A percentile compares a stretch with the other conserved stretches of the same genome.
phyloP scores from a whole-genome alignment of 1,140 invertebrate species.

The Eupeodes corollae region DNA sequence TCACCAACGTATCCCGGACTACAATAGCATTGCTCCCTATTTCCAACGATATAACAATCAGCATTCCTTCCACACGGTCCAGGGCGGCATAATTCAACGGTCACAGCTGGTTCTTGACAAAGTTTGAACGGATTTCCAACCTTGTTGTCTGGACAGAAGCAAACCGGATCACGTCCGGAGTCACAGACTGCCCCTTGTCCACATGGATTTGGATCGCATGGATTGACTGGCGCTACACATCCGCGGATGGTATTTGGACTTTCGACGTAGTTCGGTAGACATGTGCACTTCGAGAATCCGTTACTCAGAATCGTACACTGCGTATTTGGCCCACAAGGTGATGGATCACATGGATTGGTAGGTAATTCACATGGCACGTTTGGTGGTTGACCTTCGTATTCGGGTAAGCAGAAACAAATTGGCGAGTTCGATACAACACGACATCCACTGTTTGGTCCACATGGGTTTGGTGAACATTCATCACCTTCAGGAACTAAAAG shows the following conservation, averaged over 20 bases:
- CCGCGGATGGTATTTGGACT: slow-evolving; percentile 78
- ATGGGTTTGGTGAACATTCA: slow-evolving; percentile 70
- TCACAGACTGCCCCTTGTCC: slow-evolving; percentile 69
- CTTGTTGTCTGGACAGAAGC: slow-evolving; percentile 64
- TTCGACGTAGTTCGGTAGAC: slow-evolving; percentile 68
- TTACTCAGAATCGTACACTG: slow-evolving; percentile 69
- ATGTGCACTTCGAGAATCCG: slow-evolving; percentile 78
- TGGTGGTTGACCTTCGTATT: slow-evolving; percentile 78
- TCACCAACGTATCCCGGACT: slow-evolving; percentile 60
- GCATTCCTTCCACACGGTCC: slow-evolving; percentile 68
- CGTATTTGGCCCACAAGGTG: slow-evolving; percentile 79
- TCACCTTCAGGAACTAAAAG: slow-evolving; percentile 71
- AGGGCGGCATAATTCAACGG: slow-evolving; percentile 55
- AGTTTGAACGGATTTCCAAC: slow-evolving; percentile 67
- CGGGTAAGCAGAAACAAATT: slow-evolving; percentile 73
- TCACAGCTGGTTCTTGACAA: slow-evolving; percentile 47
- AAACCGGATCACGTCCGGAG: slow-evolving; percentile 59
- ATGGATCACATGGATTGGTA: slow-evolving; percentile 66
- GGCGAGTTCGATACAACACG: slow-evolving; percentile 56
- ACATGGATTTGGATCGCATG: slow-evolving; percentile 72
- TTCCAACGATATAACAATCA: slow-evolving; percentile 61
- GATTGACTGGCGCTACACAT: slow-evolving; percentile 62
- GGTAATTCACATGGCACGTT: slow-evolving; percentile 41
- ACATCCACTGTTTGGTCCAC: slow-evolving; percentile 72
- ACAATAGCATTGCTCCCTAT: slow-evolving; percentile 67